phyloP scores from a whole-genome alignment of 2,797 vertebrate species.

The Paratrypauchen microcephalus region DNA sequence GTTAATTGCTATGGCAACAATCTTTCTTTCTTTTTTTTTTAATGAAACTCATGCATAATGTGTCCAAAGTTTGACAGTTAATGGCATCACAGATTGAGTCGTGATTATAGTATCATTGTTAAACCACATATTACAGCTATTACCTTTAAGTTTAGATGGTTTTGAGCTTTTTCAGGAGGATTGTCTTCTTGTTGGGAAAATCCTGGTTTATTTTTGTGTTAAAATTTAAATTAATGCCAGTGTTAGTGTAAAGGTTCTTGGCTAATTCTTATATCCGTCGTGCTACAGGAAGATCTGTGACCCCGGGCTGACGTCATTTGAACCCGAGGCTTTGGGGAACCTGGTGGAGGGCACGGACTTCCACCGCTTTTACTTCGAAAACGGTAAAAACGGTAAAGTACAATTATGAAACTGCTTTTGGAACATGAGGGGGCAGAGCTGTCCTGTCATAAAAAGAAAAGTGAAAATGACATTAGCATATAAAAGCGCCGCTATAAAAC shows the following conservation, averaged over 20 bases:
- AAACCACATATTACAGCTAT: too few relatives aligned
- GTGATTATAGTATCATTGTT: too few relatives aligned
- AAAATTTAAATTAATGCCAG: too few relatives aligned
- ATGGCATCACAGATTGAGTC: too few relatives aligned
- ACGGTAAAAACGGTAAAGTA: constrained; percentile 77
- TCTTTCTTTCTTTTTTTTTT: too few relatives aligned
- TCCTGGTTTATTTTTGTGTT: too few relatives aligned
- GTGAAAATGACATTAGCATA: not conserved
- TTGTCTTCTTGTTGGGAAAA: too few relatives aligned
- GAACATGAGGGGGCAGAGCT: not conserved
- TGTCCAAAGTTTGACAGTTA: too few relatives aligned
- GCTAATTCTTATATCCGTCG: not conserved
- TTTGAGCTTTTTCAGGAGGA: too few relatives aligned
- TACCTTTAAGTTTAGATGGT: too few relatives aligned
- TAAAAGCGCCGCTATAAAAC: not conserved
- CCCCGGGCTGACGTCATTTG: constrained; percentile 94
- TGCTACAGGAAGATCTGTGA: constrained; percentile 91
- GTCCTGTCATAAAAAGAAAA: not conserved
- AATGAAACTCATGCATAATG: too few relatives aligned
- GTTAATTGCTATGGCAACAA: too few relatives aligned
- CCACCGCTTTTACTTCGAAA: constrained; percentile 98
- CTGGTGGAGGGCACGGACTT: constrained; percentile 97
- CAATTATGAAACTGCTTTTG: not conserved
- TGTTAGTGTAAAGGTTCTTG: not conserved
- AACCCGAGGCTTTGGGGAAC: constrained; percentile 96